A percentile compares a stretch with the other conserved stretches of the same genome.
phyloP scores from a whole-genome alignment of 2,113 vertebrate species.

The Microtus montanus region DNA sequence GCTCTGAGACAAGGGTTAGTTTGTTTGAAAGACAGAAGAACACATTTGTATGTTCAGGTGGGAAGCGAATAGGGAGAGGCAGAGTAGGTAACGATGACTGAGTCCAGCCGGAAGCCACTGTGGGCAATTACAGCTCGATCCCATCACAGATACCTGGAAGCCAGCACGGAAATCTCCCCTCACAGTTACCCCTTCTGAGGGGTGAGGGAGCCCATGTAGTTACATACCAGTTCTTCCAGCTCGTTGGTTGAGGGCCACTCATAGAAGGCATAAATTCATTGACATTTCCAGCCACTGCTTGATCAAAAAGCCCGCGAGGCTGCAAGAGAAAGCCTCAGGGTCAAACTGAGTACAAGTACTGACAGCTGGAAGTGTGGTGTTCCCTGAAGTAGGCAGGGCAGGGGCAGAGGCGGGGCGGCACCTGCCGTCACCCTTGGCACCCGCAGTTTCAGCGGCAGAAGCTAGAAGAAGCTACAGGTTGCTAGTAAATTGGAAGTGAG shows the following conservation, averaged over 20 bases:
- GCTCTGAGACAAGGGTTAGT: conserved; percentile 22
- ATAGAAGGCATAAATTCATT: not conserved
- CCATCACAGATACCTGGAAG: not conserved
- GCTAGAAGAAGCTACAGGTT: not conserved
- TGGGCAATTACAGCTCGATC: not conserved
- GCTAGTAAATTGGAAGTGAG: conserved; percentile 16
- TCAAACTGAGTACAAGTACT: not conserved
- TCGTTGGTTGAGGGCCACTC: not conserved
- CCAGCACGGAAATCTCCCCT: not conserved
- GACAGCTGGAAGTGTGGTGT: not conserved
- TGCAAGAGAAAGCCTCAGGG: not conserved
- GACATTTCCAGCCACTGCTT: not conserved
- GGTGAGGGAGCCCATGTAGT: not conserved
- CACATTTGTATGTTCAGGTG: not conserved
- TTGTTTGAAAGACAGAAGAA: conserved; percentile 34
- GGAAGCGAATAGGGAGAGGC: not conserved
- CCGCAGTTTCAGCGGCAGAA: not conserved
- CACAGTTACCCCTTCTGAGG: not conserved
- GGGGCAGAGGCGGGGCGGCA: not conserved
- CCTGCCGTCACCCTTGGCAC: not conserved
- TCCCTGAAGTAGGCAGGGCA: not conserved
- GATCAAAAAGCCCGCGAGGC: not conserved
- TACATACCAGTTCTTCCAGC: not conserved
- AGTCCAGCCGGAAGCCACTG: not conserved
- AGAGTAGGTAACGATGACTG: not conserved